phyloP scores from a whole-genome alignment of 2,888 invertebrate species.

The Ennomos fuscantarius region DNA sequence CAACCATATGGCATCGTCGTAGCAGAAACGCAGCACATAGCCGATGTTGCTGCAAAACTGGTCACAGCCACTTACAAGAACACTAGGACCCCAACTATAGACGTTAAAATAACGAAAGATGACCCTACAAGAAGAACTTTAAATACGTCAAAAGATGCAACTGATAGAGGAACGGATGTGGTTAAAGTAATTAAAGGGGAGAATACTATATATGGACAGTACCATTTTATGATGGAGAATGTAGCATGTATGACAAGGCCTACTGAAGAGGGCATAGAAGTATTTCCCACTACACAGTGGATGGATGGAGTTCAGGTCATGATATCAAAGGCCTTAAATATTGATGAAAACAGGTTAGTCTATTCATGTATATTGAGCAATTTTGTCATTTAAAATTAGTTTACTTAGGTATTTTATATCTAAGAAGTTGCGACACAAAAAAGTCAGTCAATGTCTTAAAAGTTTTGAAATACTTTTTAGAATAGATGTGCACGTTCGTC shows the following conservation, averaged over 20 bases:
- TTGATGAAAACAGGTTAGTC: constrained; percentile 85
- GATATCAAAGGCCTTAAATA: constrained; percentile 78
- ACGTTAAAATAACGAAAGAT: constrained; percentile 51
- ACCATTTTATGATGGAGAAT: constrained; percentile 91
- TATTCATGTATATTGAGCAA: no score
- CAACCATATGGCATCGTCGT: constrained; percentile 79
- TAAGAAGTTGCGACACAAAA: no score
- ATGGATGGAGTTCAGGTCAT: constrained; percentile 84
- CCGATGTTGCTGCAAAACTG: constrained; percentile 82
- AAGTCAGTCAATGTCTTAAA: no score
- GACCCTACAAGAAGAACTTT: constrained; percentile 49
- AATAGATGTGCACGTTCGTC: constrained; percentile 85
- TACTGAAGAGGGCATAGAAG: constrained; percentile 88
- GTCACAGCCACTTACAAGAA: constrained; percentile 83
- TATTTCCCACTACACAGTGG: constrained; percentile 86
- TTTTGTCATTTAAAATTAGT: no score
- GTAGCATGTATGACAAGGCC: constrained; percentile 87
- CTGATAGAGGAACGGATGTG: constrained; percentile 64
- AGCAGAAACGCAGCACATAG: constrained; percentile 82
- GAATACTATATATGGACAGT: constrained; percentile 85
- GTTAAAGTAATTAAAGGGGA: constrained; percentile 78
- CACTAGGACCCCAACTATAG: constrained; percentile 59
- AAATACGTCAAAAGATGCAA: constrained; percentile 42
- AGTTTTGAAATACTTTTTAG: constrained; percentile 59
- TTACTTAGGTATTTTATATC: no score